phyloP scores from a whole-genome alignment of 2,888 invertebrate genomes.

The Brenthis daphne region DNA sequence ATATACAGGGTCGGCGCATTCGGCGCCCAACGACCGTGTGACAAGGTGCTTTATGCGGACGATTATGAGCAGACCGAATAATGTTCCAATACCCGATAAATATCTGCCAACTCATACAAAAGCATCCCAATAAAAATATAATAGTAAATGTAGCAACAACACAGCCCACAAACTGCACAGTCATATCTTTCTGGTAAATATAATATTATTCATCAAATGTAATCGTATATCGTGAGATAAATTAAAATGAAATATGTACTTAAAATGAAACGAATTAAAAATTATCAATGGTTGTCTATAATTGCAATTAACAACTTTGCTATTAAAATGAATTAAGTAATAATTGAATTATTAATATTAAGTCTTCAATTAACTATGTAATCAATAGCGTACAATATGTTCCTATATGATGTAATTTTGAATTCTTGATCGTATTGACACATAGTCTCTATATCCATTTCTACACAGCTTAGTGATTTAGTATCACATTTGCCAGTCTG shows the following conservation, averaged over 20 bases:
- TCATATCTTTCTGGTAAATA: slow-evolving; percentile 76
- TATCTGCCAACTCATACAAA: slow-evolving; percentile 83
- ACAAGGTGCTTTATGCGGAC: slow-evolving; percentile 82
- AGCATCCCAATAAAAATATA: slow-evolving; percentile 81
- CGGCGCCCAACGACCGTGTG: slow-evolving; percentile 81
- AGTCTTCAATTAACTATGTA: too few species aligned
- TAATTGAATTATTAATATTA: background rate
- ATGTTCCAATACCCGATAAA: slow-evolving; percentile 81
- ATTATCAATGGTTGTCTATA: slow-evolving; percentile 42
- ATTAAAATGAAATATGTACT: slow-evolving; percentile 46
- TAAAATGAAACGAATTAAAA: slow-evolving; percentile 64
- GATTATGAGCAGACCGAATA: slow-evolving; percentile 80
- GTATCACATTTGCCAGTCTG: slow-evolving; percentile 39
- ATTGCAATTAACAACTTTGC: background rate
- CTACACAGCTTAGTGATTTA: slow-evolving; percentile 27
- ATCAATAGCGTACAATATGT: too few species aligned
- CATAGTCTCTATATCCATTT: slow-evolving; percentile 11
- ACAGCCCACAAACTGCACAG: slow-evolving; percentile 76
- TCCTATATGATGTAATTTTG: too few species aligned
- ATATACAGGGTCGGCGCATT: slow-evolving; percentile 73
- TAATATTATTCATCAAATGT: slow-evolving; percentile 62
- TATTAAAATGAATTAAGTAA: background rate
- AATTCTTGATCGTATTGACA: too few species aligned
- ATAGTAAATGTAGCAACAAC: slow-evolving; percentile 80
- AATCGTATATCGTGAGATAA: slow-evolving; percentile 58